Evolutionary conservation across 1,140 invertebrate species (phyloP).

Genomic region (Neotoxoptera formosana): DNA sequence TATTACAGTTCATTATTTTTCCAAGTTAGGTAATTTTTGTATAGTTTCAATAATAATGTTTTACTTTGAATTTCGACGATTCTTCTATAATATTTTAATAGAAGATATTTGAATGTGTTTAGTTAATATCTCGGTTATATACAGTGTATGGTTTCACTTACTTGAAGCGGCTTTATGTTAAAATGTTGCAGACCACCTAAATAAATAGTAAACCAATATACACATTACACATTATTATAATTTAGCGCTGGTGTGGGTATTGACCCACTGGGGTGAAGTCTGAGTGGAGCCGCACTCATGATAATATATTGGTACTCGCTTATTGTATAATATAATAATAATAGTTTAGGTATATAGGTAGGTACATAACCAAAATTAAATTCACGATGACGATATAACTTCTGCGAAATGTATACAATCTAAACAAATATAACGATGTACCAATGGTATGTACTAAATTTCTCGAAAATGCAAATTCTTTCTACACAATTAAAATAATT

Average conservation of each 20-base stretch:
- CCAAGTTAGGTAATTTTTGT: background rate
- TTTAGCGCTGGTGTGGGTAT: background rate
- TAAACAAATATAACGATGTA: background rate
- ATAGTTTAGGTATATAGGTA: background rate
- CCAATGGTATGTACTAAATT: background rate
- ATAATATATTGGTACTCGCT: background rate
- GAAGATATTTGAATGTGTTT: background rate
- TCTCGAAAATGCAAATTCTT: background rate
- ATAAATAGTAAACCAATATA: background rate
- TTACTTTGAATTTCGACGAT: background rate
- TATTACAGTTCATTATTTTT: background rate
- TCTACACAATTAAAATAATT: background rate
- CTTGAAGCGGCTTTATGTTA: background rate
- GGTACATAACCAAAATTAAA: background rate
- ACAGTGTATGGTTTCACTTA: background rate
- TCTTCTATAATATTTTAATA: background rate
- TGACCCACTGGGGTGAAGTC: background rate
- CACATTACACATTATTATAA: background rate
- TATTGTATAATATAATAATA: background rate
- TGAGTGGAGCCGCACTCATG: background rate
- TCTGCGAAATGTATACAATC: background rate
- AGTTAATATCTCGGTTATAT: background rate
- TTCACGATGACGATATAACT: background rate
- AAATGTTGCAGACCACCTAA: background rate
- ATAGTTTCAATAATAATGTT: background rate